Conservation (phyloP, 2,797 vertebrate genomes). For the Myiothlypis coronata region DNA sequence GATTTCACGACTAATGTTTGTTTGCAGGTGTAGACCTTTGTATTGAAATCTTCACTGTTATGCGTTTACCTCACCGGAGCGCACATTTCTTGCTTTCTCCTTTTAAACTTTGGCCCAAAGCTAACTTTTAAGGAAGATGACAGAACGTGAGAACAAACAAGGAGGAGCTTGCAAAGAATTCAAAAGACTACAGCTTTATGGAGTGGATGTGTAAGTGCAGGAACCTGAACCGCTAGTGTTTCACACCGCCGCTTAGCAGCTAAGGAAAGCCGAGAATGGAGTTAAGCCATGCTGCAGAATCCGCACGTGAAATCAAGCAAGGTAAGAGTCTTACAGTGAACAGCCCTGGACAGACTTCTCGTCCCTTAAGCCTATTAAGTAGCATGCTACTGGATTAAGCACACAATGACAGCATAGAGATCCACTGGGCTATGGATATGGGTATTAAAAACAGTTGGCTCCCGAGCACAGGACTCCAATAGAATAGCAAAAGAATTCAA, state of each 20-base stretch:
- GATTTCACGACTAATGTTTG: slow-evolving; percentile 83
- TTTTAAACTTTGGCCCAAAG: slow-evolving; percentile 74
- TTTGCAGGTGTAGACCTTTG: slow-evolving; percentile 72
- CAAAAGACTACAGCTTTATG: slow-evolving; percentile 51
- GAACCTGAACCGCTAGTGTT: slow-evolving; percentile 43
- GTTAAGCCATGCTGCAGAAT: slow-evolving; percentile 52
- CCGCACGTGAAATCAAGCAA: slow-evolving; percentile 44
- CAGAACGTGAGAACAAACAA: slow-evolving; percentile 40
- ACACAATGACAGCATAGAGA: slow-evolving; percentile 69
- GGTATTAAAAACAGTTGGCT: slow-evolving; percentile 74
- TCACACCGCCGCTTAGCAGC: slow-evolving; percentile 40
- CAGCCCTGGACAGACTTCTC: slow-evolving; percentile 58
- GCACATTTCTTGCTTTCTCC: slow-evolving; percentile 40
- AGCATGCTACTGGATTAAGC: slow-evolving; percentile 69
- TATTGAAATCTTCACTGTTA: slow-evolving; percentile 59
- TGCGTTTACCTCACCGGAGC: slow-evolving; percentile 66
- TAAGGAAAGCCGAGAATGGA: slow-evolving; percentile 26
- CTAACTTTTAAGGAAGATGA: slow-evolving; percentile 74
- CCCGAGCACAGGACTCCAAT: slow-evolving; percentile 73
- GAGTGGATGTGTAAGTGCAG: slow-evolving; percentile 24
- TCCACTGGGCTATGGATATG: slow-evolving; percentile 70
- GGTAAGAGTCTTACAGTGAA: slow-evolving; percentile 54
- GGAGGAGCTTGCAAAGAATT: slow-evolving; percentile 33
- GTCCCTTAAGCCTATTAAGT: slow-evolving; percentile 66
- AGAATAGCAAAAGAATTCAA: slow-evolving; percentile 71